These are phyloP conservation scores for Larimichthys crocea DNA, from an alignment of 2,113 vertebrate species.

Conservation along the genomic window DNA sequence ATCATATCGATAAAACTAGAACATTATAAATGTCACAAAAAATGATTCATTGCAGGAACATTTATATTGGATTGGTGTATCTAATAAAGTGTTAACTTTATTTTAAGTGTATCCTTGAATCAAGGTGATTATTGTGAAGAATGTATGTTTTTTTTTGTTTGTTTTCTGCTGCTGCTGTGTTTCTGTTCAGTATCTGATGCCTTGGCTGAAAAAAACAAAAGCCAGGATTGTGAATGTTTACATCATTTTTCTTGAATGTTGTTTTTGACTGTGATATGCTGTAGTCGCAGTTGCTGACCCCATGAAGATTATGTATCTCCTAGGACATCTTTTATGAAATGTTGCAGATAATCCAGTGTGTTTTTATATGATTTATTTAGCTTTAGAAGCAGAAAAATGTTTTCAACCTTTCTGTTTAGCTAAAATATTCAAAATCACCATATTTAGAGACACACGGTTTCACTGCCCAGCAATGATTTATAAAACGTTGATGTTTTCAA, in stretches of 20 bases:
- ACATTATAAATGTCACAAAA: neutral
- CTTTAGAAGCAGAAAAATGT: neutral
- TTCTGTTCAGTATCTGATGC: neutral
- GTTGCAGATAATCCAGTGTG: neutral
- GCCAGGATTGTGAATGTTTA: neutral
- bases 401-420: neutral
- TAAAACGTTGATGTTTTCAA: neutral
- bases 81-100: slow-evolving; percentile 7
- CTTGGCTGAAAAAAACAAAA: neutral
- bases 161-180: neutral
- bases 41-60: neutral
- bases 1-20: slow-evolving; percentile 1
- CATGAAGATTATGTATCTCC: neutral
- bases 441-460: neutral
- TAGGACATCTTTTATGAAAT: neutral
- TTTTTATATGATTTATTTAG: neutral
- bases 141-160: neutral
- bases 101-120: neutral
- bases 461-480: neutral
- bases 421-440: neutral
- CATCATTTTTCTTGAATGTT: neutral
- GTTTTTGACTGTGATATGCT: neutral
- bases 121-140: neutral
- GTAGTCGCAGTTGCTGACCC: neutral
- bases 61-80: neutral